phyloP scores from a whole-genome alignment of 2,113 vertebrate genomes.

The Alethe diademata region DNA sequence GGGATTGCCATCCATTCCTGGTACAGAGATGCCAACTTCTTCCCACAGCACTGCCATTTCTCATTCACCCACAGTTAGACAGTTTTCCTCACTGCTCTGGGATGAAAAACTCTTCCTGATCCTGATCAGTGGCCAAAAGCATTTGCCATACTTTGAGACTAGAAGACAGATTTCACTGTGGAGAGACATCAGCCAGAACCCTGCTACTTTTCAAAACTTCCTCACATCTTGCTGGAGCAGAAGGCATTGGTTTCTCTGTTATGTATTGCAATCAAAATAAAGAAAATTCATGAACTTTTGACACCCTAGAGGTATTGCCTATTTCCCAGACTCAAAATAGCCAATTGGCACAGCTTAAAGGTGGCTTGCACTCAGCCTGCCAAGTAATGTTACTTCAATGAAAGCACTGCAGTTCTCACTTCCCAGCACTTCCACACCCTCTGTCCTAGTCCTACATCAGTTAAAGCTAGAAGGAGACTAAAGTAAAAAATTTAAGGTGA shows the following conservation, averaged over 20 bases:
- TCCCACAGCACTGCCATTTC: not conserved
- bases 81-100: not conserved
- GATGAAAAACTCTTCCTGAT: not conserved
- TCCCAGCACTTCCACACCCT: not conserved
- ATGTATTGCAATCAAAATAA: not conserved
- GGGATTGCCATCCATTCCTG: not conserved
- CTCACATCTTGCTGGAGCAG: not conserved
- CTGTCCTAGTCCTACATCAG: not conserved
- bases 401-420: not conserved
- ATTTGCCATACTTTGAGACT: not conserved
- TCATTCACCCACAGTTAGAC: not conserved
- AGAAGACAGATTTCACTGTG: not conserved
- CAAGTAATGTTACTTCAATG: not conserved
- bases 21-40: not conserved
- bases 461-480: not conserved
- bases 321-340: not conserved
- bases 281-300: not conserved
- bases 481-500: not conserved
- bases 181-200: not conserved
- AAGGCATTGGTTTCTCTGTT: not conserved
- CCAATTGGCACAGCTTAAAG: not conserved
- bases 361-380: not conserved
- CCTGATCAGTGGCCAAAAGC: not conserved
- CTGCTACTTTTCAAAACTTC: not conserved
- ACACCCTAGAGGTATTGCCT: not conserved